Base-by-base conservation (phyloP, 2,797 vertebrate genomes). In the Tangara arthus region DNA sequence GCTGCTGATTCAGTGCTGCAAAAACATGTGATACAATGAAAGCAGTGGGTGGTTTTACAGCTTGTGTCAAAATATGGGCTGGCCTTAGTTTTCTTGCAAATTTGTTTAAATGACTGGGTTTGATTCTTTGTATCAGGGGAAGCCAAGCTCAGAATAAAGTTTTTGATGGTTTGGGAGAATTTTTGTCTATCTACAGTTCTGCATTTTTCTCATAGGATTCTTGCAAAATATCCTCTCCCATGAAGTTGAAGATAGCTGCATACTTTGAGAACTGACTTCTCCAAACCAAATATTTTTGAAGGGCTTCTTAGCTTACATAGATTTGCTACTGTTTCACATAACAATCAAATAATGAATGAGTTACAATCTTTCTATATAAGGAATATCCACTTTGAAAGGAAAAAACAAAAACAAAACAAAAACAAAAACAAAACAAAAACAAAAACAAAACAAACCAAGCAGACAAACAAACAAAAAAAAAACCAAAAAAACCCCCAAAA, bases 1-100 rank as follows among this genome's bases (percentile, higher is more conserved):
- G 76, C 4, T 91, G 82, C 79, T 96, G 92, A 96, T 87, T 94
- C 90, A 94, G 50, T 79, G 77, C 53, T 53, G 57, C 9, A 34
- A 65, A 56, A 41, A 69, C 8, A 63, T 39, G 17, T 44, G 56
- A 56, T 44, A 96, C 46, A 90, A 77, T 64, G 60, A 75, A 27
- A 93, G 26, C 20, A 76, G 73, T 85, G 41, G 53, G 89, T 60
- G 63, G 49, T 49, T 94, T 93, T 92, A 41, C 11, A 88, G 53
- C 28, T 35, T 3, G 0, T 90, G 89, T 88, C 88, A 78, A 81
- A 95, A 89, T 42, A 95, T 16, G 18, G 47, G 76, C 30, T 76
- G 68, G 63, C 32, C 35, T 53, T 60, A 32, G 24, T 76, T 92
- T 90, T 60, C 50, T 59, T 90, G 24, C 57, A 82, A 73, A 79